Evolutionary conservation across 2,113 vertebrate species (phyloP).

Genomic region (Thunnus maccoyii): DNA sequence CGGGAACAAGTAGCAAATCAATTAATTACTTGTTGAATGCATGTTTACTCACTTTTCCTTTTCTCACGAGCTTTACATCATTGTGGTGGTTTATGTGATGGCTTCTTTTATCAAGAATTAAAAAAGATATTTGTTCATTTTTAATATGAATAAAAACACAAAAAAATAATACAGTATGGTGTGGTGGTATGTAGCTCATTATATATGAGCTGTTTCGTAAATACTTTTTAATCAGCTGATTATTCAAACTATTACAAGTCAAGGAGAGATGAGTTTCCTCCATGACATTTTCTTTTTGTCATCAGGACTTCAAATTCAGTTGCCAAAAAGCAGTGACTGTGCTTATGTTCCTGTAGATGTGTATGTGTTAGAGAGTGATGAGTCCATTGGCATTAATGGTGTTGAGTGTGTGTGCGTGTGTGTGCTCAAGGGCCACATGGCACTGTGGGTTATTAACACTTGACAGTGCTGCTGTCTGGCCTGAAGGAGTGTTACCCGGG

Average conservation of each 20-base stretch:
- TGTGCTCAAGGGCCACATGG: conserved; percentile 70
- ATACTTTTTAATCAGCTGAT: not conserved
- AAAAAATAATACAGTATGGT: not conserved
- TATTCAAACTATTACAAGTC: not conserved
- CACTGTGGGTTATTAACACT: conserved; percentile 82
- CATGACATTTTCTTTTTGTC: not conserved
- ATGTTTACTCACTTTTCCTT: too few relatives aligned
- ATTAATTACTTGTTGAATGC: too few relatives aligned
- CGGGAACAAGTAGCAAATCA: too few relatives aligned
- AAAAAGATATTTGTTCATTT: too few relatives aligned
- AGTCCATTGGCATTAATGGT: conserved; percentile 37
- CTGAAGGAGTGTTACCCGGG: conserved; percentile 79
- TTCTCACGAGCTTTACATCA: too few relatives aligned
- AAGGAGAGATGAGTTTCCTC: conserved; percentile 1
- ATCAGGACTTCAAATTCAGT: conserved; percentile 10
- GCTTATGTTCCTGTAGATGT: conserved; percentile 44
- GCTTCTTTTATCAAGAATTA: too few relatives aligned
- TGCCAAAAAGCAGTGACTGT: not conserved
- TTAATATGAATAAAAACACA: not conserved
- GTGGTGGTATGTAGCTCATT: not conserved
- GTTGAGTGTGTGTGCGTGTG: conserved; percentile 35
- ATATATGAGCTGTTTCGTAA: not conserved
- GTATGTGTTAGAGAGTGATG: conserved; percentile 52
- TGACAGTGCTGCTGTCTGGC: conserved; percentile 73
- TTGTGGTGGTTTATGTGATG: too few relatives aligned